Evolutionary conservation across 2,113 vertebrate species (phyloP).

Genomic region (Bufo bufo): DNA sequence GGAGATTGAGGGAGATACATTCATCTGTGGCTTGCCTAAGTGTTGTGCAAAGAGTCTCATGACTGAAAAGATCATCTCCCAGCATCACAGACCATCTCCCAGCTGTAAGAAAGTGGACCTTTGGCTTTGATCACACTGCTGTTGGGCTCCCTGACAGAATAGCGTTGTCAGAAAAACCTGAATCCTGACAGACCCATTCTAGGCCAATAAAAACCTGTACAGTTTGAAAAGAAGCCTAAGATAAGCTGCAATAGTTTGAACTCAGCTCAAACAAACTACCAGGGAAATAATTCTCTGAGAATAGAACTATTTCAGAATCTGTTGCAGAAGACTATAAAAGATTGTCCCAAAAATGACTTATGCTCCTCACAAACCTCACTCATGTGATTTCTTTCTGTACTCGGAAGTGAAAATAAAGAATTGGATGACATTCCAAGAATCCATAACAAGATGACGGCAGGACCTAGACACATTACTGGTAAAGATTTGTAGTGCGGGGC

Average conservation of each 20-base stretch:
- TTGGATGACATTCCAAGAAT: not conserved
- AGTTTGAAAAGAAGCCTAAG: not conserved
- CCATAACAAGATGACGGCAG: not conserved
- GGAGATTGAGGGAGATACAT: no score
- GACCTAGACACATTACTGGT: not conserved
- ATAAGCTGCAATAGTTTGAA: not conserved
- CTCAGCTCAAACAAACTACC: not conserved
- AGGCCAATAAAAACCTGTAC: not conserved
- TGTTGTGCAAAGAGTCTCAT: no score
- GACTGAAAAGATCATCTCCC: no score
- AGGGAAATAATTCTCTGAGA: not conserved
- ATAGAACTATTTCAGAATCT: not conserved
- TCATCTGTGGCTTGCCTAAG: no score
- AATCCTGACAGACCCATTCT: not conserved
- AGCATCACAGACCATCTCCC: no score
- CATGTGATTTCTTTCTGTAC: not conserved
- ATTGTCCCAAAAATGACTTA: conserved; percentile 5
- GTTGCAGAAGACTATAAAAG: not conserved
- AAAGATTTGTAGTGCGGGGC: not conserved
- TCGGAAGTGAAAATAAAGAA: not conserved
- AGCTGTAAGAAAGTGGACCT: not conserved
- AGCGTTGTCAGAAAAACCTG: no score
- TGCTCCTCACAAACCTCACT: not conserved
- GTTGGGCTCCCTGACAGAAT: no score
- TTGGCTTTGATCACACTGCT: no score